Evolutionary conservation across 2,888 invertebrate genomes (phyloP), one percentile per base, ranked within the genome.

Genomic region (Drosophila suboccidentalis): DNA sequence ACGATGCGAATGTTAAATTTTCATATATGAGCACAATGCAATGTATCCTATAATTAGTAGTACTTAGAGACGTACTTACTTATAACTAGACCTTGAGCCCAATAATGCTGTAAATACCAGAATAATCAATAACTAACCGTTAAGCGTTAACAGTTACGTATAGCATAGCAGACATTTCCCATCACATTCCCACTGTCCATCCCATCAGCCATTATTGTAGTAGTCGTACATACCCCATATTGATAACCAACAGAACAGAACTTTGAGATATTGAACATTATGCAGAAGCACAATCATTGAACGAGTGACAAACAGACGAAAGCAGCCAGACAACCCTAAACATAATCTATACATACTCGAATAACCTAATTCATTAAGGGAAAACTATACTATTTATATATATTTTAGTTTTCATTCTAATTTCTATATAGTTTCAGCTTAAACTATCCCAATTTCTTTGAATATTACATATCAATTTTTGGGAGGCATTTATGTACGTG

Each of bases 11-110:
- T 82, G 78, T 83, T 80, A 80, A 75, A 84, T 71, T 74, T 80
- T 80, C 58, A 65, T 67, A 83, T 65, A 85, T 84, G 91, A 91
- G 91, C 91, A 91, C 91, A 91, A 87, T 89, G 82, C 89, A 90
- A 87, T 90, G 91, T 90, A 90, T 91, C 91, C 91, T 91, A 91
- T 87, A 90, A 80, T 71, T 82, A 79, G 87, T 84, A 87, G 83
- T 84, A 86, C 55, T 62, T 74, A 80, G 47, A 82, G 36, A 66
- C 22, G 46, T 58, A 66, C 38, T 51, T 60, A 74, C 38, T 51
- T 60, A 74, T 66, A 70, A 69, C 64, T 73, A 77, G 47, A 73
- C 50, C 50, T 64, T 68, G 62, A 76, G 50, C 72, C 46, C 39
- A 34, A 50, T 49, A 36, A 60, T 60, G 69, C 60, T 76, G 73